Percentiles rank a stretch among this genome's conserved stretches.
Conservation (phyloP, 2,113 vertebrate genomes). For the Microtus oregoni region DNA sequence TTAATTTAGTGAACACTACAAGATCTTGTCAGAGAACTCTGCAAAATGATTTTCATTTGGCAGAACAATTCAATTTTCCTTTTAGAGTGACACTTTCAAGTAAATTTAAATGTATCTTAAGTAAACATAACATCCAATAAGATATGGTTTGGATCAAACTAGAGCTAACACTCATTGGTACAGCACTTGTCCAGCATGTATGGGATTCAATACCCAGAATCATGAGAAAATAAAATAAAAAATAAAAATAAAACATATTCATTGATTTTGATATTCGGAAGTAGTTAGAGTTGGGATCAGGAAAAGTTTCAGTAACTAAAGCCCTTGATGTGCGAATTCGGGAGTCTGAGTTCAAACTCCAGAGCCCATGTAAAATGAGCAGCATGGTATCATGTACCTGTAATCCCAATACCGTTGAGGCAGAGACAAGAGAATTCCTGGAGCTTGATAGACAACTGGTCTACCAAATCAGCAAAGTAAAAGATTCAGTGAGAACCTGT, state of each 20-base stretch:
- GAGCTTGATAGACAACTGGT: background rate
- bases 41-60: background rate
- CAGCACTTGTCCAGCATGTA: fast-evolving
- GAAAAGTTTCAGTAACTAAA: background rate
- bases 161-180: background rate
- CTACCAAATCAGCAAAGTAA: background rate
- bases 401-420: background rate
- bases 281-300: background rate
- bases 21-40: background rate
- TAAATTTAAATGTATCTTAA: background rate
- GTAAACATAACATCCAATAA: background rate
- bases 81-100: background rate
- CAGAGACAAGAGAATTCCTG: background rate
- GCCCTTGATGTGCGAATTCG: background rate
- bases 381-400: background rate
- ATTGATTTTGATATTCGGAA: constrained; percentile 34
- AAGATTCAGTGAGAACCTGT: background rate
- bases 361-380: background rate
- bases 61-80: background rate
- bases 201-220: background rate
- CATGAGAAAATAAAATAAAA: background rate
- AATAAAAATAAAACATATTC: background rate
- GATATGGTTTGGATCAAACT: background rate
- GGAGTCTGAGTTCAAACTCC: background rate
- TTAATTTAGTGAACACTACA: background rate